Conservation (phyloP, 2,888 invertebrate species). For the Hyppa rectilinea region DNA sequence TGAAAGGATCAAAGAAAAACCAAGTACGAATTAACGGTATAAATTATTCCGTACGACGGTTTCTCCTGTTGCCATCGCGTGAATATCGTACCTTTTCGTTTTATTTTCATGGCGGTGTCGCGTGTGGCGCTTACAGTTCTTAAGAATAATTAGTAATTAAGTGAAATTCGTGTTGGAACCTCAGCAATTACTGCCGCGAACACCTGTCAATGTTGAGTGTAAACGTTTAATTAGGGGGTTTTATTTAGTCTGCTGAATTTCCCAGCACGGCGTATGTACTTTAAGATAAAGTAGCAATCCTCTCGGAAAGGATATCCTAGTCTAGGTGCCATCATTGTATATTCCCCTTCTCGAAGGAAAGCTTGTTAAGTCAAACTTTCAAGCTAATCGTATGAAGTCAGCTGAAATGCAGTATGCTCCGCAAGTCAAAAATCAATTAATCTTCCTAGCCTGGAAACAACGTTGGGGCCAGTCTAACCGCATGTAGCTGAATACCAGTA, state of each 20-base stretch:
- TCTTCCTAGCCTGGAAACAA: too few species aligned
- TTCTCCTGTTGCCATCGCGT: constrained; percentile 38
- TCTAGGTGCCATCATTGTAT: not conserved
- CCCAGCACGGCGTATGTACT: too few species aligned
- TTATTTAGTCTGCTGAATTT: not conserved
- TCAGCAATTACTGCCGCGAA: constrained; percentile 21
- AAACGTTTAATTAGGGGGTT: constrained; percentile 20
- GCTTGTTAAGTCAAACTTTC: not conserved
- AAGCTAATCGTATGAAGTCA: not conserved
- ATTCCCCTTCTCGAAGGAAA: not conserved
- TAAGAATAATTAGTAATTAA: constrained; percentile 40
- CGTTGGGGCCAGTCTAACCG: too few species aligned
- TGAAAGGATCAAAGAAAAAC: constrained; percentile 47
- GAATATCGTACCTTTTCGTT: constrained; percentile 29
- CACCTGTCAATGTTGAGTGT: constrained; percentile 7
- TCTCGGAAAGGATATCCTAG: not conserved
- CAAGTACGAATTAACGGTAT: constrained; percentile 37
- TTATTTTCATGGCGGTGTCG: constrained; percentile 32
- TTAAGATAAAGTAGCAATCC: not conserved
- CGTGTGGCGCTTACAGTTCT: constrained; percentile 39
- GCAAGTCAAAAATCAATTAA: too few species aligned
- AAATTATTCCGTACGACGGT: constrained; percentile 44
- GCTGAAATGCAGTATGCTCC: not conserved
- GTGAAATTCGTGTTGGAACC: constrained; percentile 42
- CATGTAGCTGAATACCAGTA: too few species aligned